Base-by-base conservation (phyloP, 2,888 invertebrate species). In the Eupithecia subfuscata region DNA sequence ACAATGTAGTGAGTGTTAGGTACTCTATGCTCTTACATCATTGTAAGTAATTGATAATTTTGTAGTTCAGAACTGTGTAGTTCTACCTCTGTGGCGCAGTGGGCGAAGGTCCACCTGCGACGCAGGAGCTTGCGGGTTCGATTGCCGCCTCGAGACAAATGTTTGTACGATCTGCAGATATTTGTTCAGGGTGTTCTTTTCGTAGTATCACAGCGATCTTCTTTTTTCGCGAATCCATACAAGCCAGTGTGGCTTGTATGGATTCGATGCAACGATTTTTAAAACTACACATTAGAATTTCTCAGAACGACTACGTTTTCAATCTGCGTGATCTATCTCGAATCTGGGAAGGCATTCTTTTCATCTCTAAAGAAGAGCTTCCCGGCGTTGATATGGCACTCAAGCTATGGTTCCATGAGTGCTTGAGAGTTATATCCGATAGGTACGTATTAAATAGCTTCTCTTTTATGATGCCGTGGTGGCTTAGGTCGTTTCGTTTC, bases 311-410 rank as follows among this genome's bases (percentile, higher is more conserved):
- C 89, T 98, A 98, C 87, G 97, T 98, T 16, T 98, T 98, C 88
- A 98, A 98, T 92, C 95, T 98, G 81, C 95, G 98, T 83, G 98
- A 98, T 94, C 94, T 98, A 81, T 98, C 98, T 0, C 95, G 98
- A 74, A 98, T 98, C 83, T 98, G 98, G 98, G 97, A 98, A 92
- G 98, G 98, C 2, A 97, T 98, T 83, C 92, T 98, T 67, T 97
- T 96, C 78, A 97, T 98, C 16, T 95, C 96, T 83, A 94, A 88
- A 18, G 95, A 96, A 0, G 98, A 98, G 86, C 96, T 97, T 79
- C 88, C 91, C 18, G 90, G 89, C 30, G 89, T 96, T 18, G 89
- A 87, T 9, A 96, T 95, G 12, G 87, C 97, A 9, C 85, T 97
- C 73, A 96, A 97, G 84, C 89, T 98, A 60, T 98, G 98, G 98